Evolutionary conservation across 2,888 invertebrate species (phyloP), one percentile per base, ranked within the genome.

Genomic region (Polia nebulosa): DNA sequence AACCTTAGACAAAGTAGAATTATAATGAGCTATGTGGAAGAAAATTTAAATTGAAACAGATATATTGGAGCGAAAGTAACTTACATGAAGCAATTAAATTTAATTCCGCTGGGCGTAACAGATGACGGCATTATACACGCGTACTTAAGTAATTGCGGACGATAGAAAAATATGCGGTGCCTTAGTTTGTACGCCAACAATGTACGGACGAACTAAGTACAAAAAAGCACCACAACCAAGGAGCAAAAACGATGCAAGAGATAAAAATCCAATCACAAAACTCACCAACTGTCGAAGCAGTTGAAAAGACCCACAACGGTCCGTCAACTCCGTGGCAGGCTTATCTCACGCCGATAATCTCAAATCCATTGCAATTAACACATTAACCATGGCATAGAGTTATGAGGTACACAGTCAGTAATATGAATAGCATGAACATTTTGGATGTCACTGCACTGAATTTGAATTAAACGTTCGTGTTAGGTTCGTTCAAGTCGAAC

Each of bases 391-490:
- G 95, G 76, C 95, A 95, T 71, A 95, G 89, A 70, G 93, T 95
- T 87, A 95, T 95, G 41, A 95, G 87, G 85, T 95, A 95, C 89
- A 95, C 95, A 84, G 95, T 95, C 68, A 95, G 87, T 51, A 95
- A 80, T 64, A 95, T 93, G 78, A 95, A 94, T 80, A 95, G 85
- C 64, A 95, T 95, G 79, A 95, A 95, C 95, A 95, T 95, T 88
- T 87, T 90, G 84, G 66, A 63, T 65, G 76, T 68, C 84, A 83
- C 81, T 76, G 80, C 88, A 89, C 90, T 83, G 80, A 87, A 84
- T 84, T 76, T 76, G 72, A 71, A 76, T 81, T 76, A 41, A 71
- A 72, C 80, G 78, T 76, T 66, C 76, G 78, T 67, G 52, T 71
- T 47, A 55, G 79, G 76, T 81, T 79, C 82, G 82, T 57, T 82